Conservation (phyloP, 2,113 vertebrate genomes). For the Oryzias woworae region DNA sequence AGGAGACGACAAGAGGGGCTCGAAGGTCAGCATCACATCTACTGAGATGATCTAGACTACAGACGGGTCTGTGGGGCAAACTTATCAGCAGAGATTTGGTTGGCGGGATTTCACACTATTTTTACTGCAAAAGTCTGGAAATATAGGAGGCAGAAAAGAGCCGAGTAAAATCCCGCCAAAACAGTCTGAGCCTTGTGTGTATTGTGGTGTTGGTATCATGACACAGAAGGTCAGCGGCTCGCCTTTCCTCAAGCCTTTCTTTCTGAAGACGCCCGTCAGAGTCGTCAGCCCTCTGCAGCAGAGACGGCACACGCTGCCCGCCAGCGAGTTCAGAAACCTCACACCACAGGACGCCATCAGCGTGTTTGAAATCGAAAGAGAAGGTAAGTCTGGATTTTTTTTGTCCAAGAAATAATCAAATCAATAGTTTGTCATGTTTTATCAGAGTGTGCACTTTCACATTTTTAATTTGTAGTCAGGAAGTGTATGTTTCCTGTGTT, state of each 20-base stretch:
- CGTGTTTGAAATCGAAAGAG: slow-evolving; percentile 82
- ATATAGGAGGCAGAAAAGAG: not conserved
- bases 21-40: slow-evolving; percentile 14
- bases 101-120: not conserved
- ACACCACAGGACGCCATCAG: slow-evolving; percentile 80
- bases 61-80: slow-evolving; percentile 18
- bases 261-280: slow-evolving; percentile 61
- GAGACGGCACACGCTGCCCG: slow-evolving; percentile 79
- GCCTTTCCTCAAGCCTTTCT: slow-evolving; percentile 75
- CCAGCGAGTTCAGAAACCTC: slow-evolving; percentile 83
- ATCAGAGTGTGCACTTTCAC: too few species aligned
- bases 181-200: not conserved
- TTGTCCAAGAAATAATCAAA: not conserved
- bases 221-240: slow-evolving; percentile 64
- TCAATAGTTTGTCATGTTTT: not conserved
- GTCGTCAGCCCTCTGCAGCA: slow-evolving; percentile 53
- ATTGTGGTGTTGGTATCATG: slow-evolving; percentile 46
- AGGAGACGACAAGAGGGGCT: slow-evolving; percentile 21
- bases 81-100: slow-evolving; percentile 1
- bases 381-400: slow-evolving; percentile 59
- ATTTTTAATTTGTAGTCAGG: too few species aligned
- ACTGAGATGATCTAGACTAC: slow-evolving; percentile 10
- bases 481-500: too few species aligned
- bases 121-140: not conserved
- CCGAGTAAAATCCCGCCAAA: not conserved